Base-by-base conservation (phyloP, 2,113 vertebrate genomes). In the Oophaga pumilio region DNA sequence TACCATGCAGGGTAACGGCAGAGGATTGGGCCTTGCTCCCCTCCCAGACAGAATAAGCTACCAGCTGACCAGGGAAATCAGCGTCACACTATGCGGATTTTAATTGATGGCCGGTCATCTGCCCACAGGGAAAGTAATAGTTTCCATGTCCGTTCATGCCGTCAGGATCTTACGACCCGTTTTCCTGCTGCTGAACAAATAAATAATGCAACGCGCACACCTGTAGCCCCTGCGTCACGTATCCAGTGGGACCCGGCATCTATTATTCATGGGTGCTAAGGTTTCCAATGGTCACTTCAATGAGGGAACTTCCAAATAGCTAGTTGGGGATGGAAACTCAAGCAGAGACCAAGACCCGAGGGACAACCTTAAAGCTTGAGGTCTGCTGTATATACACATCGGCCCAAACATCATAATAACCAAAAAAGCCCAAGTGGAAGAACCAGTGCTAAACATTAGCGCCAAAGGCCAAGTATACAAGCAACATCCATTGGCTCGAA, bases 161-260 rank as follows among this genome's bases (percentile, higher is more conserved):
- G 8, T 14, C 69, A 66, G 43, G 57, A 66, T 76, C 20, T 53
- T 53, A 2, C 83, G 79, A 88, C 69, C 80, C n/a, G 80, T 26
- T 83, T 83, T 76, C 86, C 79, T 88, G 86, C 80, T 88, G 86
- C 80, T 28, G 62, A 13, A 28, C 24, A 68, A 80, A 88, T 88
- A 66, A 88, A 88, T 88, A 76, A 88, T 88, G 86, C 80, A 88
- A 24, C 15, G 10, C 1, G 15, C 57, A 59, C 57, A 52, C 56
- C 57, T 56, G 76, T 9, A 52, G 84, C 59, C 33, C 59, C 73
- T 52, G 60, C 84, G 17, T 26, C 71, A 33, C 9, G 18, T 66
- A 73, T 22, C 59, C 86, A 60, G 53, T 24, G 60, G 64, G 56
- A 52, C 43, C 52, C 1, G 9, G 28, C 33, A 87, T 87, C 66